phyloP scores from a whole-genome alignment of 2,888 invertebrate genomes.

The Imbricaverruca yamaguchii region DNA sequence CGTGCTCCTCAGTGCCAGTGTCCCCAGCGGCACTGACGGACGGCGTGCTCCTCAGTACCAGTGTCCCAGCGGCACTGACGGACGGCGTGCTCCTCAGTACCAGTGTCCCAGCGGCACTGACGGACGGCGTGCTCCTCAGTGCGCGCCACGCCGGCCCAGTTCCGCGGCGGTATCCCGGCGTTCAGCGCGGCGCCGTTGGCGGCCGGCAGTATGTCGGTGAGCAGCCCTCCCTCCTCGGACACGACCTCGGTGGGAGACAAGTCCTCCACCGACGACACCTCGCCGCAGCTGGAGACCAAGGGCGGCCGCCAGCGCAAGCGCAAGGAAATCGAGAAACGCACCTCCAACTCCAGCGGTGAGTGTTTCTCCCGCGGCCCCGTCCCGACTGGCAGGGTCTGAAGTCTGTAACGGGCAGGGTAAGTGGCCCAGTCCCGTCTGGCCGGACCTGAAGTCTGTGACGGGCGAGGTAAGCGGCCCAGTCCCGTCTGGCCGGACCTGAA shows the following conservation, averaged over 20 bases:
- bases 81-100: no score
- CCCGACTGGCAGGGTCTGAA: no score
- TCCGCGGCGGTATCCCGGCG: slow-evolving; percentile 14
- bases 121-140: neutral
- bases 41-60: no score
- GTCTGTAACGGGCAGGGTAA: no score
- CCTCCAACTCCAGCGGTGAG: slow-evolving; percentile 11
- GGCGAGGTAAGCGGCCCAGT: neutral
- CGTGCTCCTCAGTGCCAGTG: no score
- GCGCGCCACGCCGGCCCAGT: slow-evolving; percentile 11
- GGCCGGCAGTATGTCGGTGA: neutral
- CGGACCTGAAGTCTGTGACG: neutral
- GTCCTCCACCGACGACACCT: neutral
- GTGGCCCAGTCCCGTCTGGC: no score
- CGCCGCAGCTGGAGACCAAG: slow-evolving; percentile 6
- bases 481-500: neutral
- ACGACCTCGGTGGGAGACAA: slow-evolving; percentile 2
- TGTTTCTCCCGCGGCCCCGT: no score
- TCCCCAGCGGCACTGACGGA: no score
- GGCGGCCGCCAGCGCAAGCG: neutral
- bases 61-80: no score
- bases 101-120: no score
- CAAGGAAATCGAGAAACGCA: neutral
- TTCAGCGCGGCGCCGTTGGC: neutral
- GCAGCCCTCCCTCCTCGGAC: neutral